Base-by-base conservation (phyloP, 2,797 vertebrate species). In the Platalea minor region DNA sequence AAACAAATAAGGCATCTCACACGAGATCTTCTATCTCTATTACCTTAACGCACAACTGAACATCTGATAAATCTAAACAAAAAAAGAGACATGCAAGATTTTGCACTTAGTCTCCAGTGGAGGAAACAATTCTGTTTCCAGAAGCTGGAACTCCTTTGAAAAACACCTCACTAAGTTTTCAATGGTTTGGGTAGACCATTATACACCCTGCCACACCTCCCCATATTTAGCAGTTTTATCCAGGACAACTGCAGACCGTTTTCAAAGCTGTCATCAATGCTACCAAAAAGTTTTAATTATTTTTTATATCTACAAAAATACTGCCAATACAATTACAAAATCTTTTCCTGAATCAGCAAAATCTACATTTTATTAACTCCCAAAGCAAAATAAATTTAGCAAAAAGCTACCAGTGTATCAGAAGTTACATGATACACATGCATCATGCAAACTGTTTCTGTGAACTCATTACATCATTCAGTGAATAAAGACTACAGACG, bases 101-200 rank as follows among this genome's bases (percentile, higher is more conserved):
- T 46, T 46, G 29, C 2, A 1, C 29, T 67, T 35, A 48, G 24
- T n/a, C n/a, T 76, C 46, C 7, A 43, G 0, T 29, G 28, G 2
- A 81, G 13, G 7, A 73, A 87, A 69, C 12, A 33, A 33, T 4
- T 53, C 11, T 46, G 17, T 17, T 67, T 65, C 18, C 54, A 61
- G 20, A 64, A 89, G 21, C 9, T 65, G 14, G 4, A 53, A 78
- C 3, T 74, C 12, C 39, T 70, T 23, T 14, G 10, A 60, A 75
- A 82, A 86, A 64, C n/a, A 67, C 7, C 17, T 23, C 37, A 46
- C 14, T 33, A 35, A 25, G 13, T 50, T n/a, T 48, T 35, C 64
- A 45, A 17, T 11, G 69, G n/a, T 37, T 61, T 31, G 75, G 5
- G 5, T 8, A 64, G 19, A 51, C 16, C 4, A 13, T 26, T 61